phyloP scores from a whole-genome alignment of 2,113 vertebrate genomes.

The Tyto alba region DNA sequence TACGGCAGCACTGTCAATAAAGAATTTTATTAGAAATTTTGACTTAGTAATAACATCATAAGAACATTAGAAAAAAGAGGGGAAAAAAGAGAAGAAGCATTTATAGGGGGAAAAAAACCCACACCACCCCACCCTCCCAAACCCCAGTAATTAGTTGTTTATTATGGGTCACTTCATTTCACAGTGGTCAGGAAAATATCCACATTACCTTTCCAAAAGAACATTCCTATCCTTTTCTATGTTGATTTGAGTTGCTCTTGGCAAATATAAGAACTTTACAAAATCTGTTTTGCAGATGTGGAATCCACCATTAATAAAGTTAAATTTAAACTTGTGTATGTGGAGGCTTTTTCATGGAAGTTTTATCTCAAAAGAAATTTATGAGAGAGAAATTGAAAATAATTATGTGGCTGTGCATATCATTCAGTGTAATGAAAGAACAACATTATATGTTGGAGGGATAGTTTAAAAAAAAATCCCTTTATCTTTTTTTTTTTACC shows the following conservation, averaged over 20 bases:
- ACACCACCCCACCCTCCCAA: not conserved
- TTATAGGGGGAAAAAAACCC: not conserved
- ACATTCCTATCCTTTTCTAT: slow-evolving; percentile 63
- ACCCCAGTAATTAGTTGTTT: slow-evolving; percentile 29
- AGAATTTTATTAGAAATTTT: not conserved
- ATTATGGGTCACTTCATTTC: slow-evolving; percentile 52
- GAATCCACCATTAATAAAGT: slow-evolving; percentile 60
- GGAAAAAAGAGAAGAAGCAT: fast-evolving
- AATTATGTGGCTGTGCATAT: not conserved
- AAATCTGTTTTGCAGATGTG: slow-evolving; percentile 85
- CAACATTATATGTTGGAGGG: not conserved
- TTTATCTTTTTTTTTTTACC: not conserved
- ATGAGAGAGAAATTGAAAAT: not conserved
- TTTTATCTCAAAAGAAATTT: not conserved
- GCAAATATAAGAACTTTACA: slow-evolving; percentile 44
- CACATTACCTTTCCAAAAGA: slow-evolving; percentile 57
- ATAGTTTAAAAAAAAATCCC: not conserved
- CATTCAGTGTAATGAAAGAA: not conserved
- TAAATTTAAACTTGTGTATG: slow-evolving; percentile 12
- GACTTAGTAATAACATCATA: not conserved
- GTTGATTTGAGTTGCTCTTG: slow-evolving; percentile 68
- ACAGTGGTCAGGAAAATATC: slow-evolving; percentile 33
- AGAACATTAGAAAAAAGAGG: not conserved
- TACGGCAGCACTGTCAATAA: not conserved
- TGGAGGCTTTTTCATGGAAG: not conserved